phyloP scores from a whole-genome alignment of 2,888 invertebrate genomes.

The Latrodectus elegans region DNA sequence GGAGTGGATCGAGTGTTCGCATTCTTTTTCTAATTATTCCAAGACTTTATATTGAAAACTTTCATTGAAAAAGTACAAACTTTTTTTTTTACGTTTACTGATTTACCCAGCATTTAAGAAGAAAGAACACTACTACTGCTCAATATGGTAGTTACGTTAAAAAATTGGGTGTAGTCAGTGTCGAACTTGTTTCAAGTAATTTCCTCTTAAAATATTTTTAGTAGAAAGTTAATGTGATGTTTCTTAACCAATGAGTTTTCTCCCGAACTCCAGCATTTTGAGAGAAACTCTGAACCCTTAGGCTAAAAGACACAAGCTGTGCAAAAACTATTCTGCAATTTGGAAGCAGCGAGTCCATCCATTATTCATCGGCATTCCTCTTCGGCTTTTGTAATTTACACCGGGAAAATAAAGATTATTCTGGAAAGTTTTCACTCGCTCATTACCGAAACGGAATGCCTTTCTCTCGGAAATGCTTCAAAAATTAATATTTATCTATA shows the following conservation, averaged over 20 bases:
- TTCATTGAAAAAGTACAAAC: no score
- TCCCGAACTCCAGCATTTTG: background rate
- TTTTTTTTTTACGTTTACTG: no score
- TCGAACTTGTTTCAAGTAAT: no score
- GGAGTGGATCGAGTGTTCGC: no score
- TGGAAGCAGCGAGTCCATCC: slow-evolving; percentile 3
- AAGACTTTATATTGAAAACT: no score
- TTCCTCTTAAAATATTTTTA: no score
- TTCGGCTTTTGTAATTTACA: slow-evolving; percentile 11
- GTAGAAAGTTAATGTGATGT: slow-evolving; percentile 15
- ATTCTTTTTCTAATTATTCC: no score
- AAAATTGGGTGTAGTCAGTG: no score
- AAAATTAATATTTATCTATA: background rate
- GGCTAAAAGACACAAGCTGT: background rate
- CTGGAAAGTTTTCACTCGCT: slow-evolving; percentile 4
- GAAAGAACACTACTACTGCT: no score
- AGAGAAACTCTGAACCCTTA: background rate
- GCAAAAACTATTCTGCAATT: slow-evolving; percentile 22
- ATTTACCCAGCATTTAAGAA: no score
- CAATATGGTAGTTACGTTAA: no score
- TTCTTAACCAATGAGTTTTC: slow-evolving; percentile 26
- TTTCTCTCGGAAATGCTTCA: no score
- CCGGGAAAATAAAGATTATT: background rate
- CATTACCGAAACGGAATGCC: background rate
- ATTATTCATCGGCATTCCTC: slow-evolving; percentile 24